Percentiles rank a stretch among this genome's conserved stretches.
phyloP scores from a whole-genome alignment of 2,797 vertebrate species.

The Sciaenops ocellatus region DNA sequence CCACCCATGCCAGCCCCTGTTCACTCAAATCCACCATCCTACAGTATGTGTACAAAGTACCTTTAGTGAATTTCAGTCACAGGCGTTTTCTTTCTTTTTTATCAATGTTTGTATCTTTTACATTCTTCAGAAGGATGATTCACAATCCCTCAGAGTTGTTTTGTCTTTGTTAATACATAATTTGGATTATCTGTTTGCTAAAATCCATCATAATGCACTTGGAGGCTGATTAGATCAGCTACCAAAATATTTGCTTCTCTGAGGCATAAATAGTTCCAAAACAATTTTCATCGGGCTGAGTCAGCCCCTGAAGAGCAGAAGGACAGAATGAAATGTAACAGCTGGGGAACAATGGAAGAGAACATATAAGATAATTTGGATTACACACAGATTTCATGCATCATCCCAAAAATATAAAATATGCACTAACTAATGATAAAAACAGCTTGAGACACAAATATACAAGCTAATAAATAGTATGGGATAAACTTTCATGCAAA shows the following conservation, averaged over 20 bases:
- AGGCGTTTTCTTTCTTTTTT: not conserved
- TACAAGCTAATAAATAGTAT: not conserved
- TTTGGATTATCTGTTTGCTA: slow-evolving; percentile 16
- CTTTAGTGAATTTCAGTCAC: slow-evolving; percentile 16
- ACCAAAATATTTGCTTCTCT: slow-evolving; percentile 26
- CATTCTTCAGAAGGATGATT: slow-evolving; percentile 8
- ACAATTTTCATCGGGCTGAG: slow-evolving; percentile 28
- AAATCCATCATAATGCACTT: not conserved
- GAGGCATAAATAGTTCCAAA: slow-evolving; percentile 18
- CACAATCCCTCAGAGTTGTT: not conserved
- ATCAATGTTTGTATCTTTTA: slow-evolving; percentile 6
- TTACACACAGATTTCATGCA: slow-evolving; percentile 8
- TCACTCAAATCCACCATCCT: slow-evolving; percentile 56
- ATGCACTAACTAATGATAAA: not conserved
- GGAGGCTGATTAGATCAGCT: slow-evolving; percentile 21
- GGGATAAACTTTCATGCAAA: not conserved
- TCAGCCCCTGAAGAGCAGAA: slow-evolving; percentile 21
- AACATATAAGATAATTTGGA: slow-evolving; percentile 14
- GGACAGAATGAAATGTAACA: slow-evolving; percentile 2
- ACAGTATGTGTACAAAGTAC: slow-evolving; percentile 16
- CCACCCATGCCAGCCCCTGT: slow-evolving; percentile 48
- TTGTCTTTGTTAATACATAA: slow-evolving; percentile 1
- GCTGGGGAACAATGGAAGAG: slow-evolving; percentile 7
- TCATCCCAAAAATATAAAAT: not conserved
- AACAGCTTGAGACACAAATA: not conserved